A percentile compares a stretch with the other conserved stretches of the same genome.
phyloP scores from a whole-genome alignment of 2,797 vertebrate species.

The Strix occidentalis region DNA sequence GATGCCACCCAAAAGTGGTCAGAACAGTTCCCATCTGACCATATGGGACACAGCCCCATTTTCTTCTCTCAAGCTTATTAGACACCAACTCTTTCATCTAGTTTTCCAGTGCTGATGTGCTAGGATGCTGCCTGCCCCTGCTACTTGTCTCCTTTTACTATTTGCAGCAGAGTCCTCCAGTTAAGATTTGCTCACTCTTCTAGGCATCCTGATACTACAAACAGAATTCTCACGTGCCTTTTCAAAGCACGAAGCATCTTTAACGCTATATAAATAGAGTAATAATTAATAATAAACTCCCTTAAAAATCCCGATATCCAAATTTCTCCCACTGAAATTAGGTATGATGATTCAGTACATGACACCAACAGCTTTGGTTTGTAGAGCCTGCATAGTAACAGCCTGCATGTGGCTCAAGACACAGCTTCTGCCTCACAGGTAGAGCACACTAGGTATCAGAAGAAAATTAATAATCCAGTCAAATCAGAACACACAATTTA shows the following conservation, averaged over 20 bases:
- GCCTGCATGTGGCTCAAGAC: not conserved
- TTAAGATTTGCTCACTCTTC: not conserved
- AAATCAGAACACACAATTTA: not conserved
- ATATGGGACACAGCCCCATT: rapidly evolving
- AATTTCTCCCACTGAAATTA: not conserved
- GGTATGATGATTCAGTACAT: rapidly evolving
- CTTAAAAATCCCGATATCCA: not conserved
- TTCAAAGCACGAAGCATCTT: not conserved
- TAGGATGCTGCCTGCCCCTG: not conserved
- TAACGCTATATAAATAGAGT: not conserved
- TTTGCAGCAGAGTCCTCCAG: not conserved
- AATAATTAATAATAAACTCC: not conserved
- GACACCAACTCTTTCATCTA: not conserved
- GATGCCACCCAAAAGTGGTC: not conserved
- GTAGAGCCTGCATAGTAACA: not conserved
- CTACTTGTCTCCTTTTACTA: not conserved
- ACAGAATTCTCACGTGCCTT: not conserved
- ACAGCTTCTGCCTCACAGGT: not conserved
- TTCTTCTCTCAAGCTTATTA: not conserved
- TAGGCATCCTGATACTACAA: not conserved
- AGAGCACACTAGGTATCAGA: not conserved
- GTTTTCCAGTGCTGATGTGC: not conserved
- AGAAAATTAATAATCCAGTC: not conserved
- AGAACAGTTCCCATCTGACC: not conserved
- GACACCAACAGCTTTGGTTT: not conserved